Conservation (phyloP, 1,140 invertebrate genomes). For the Parasteatoda tepidariorum region DNA sequence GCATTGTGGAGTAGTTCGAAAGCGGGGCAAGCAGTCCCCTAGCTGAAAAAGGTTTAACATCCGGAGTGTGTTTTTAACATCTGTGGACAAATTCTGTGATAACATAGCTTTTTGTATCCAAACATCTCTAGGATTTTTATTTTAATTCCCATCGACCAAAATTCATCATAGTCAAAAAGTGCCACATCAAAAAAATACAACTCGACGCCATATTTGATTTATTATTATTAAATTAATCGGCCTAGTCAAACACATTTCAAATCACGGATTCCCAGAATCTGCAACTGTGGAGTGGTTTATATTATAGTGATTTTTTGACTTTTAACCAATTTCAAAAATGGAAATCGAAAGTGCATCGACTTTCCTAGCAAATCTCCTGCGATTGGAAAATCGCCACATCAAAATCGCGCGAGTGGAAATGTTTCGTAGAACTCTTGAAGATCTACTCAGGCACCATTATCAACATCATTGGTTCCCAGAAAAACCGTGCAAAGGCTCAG, state of each 20-base stretch:
- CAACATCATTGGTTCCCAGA: slow-evolving; percentile 79
- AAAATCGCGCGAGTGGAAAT: slow-evolving; percentile 72
- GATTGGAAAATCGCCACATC: slow-evolving; percentile 69
- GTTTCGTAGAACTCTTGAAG: slow-evolving; percentile 73
- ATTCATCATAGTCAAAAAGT: slow-evolving; percentile 21
- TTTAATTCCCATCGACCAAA: slow-evolving; percentile 12
- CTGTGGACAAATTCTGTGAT: slow-evolving; percentile 24
- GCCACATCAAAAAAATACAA: slow-evolving; percentile 44
- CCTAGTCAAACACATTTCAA: slow-evolving; percentile 41
- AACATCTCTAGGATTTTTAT: slow-evolving; percentile 7
- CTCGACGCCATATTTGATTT: slow-evolving; percentile 45
- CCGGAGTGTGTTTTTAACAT: slow-evolving; percentile 56
- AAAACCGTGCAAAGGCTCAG: slow-evolving; percentile 75
- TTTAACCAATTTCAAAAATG: slow-evolving; percentile 69
- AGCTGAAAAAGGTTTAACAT: slow-evolving; percentile 56
- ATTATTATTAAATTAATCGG: background rate
- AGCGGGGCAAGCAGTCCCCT: slow-evolving; percentile 28
- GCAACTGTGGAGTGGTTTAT: slow-evolving; percentile 8
- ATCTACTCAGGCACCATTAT: slow-evolving; percentile 73
- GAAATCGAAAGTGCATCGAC: slow-evolving; percentile 77
- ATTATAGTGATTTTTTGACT: background rate
- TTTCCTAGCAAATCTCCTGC: slow-evolving; percentile 75
- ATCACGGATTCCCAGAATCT: no score
- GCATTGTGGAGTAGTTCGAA: background rate
- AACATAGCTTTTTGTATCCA: slow-evolving; percentile 33